Percentiles rank a stretch among this genome's conserved stretches.
Evolutionary conservation across 2,888 invertebrate species (phyloP).

Genomic region (Acleris literana): DNA sequence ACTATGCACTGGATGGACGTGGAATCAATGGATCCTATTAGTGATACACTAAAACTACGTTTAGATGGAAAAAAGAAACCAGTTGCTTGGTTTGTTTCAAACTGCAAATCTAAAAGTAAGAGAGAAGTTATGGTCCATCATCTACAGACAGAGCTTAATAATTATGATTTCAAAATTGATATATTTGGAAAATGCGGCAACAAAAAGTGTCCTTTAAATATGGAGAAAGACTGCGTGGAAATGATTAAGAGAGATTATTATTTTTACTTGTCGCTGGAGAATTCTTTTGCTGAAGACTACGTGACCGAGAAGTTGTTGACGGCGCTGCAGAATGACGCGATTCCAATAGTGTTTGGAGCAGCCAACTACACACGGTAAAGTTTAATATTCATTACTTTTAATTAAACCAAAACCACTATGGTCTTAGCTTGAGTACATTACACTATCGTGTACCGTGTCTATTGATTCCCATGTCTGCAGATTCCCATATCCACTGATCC

Average conservation of each 20-base stretch:
- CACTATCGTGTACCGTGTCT: no score
- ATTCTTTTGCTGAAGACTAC: constrained; percentile 61
- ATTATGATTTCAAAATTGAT: constrained; percentile 50
- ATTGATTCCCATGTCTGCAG: no score
- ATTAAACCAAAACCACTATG: no score
- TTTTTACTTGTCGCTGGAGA: constrained; percentile 67
- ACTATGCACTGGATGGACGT: constrained; percentile 53
- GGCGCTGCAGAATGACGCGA: constrained; percentile 54
- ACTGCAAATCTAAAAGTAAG: constrained; percentile 49
- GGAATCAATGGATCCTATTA: constrained; percentile 50
- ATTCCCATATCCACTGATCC: no score
- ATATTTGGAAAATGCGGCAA: constrained; percentile 59
- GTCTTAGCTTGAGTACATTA: no score
- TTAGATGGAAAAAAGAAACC: constrained; percentile 52
- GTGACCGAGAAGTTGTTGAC: constrained; percentile 66
- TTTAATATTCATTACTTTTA: no score
- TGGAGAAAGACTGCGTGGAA: constrained; percentile 49
- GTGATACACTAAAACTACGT: constrained; percentile 46
- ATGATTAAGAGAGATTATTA: constrained; percentile 53
- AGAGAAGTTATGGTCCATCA: constrained; percentile 47
- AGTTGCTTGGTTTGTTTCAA: constrained; percentile 64
- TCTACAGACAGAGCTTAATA: constrained; percentile 46
- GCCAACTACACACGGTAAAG: constrained; percentile 59
- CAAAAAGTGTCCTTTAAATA: constrained; percentile 45
- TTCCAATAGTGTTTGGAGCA: constrained; percentile 66